Percentiles rank a stretch among this genome's conserved stretches.
Conservation (phyloP, 64 coral and sea anemone genomes). For the Porites australiensis region DNA sequence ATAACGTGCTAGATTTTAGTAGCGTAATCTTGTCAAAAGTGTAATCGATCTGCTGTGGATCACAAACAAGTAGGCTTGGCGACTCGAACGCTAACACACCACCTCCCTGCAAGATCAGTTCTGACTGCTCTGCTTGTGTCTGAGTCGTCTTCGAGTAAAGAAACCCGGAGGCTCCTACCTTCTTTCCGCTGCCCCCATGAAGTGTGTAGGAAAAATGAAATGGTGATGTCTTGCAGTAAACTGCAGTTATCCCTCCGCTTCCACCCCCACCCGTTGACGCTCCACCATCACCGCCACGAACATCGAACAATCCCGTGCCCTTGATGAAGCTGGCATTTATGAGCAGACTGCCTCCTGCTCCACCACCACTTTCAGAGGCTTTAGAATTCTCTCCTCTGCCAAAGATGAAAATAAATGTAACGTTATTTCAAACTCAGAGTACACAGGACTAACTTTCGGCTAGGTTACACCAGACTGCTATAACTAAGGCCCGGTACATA, state of each 20-base stretch:
- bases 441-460: too few relatives aligned
- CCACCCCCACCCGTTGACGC: slow-evolving; percentile 81
- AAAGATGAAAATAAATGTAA: background rate
- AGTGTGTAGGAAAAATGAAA: slow-evolving; percentile 43
- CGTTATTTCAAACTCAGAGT: background rate
- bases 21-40: slow-evolving; percentile 84
- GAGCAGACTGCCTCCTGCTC: slow-evolving; percentile 77
- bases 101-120: slow-evolving; percentile 70
- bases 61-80: slow-evolving; percentile 72
- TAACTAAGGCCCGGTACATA: too few relatives aligned
- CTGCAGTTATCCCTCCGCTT: slow-evolving; percentile 84
- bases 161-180: slow-evolving; percentile 86
- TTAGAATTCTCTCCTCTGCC: slow-evolving; percentile 64
- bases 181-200: slow-evolving; percentile 72
- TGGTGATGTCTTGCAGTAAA: slow-evolving; percentile 76
- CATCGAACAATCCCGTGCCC: slow-evolving; percentile 69
- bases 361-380: slow-evolving; percentile 78
- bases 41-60: slow-evolving; percentile 77
- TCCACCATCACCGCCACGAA: slow-evolving; percentile 83
- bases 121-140: slow-evolving; percentile 5
- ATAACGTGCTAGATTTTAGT: slow-evolving; percentile 40
- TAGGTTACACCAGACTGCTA: too few relatives aligned
- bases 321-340: slow-evolving; percentile 64
- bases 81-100: slow-evolving; percentile 20
- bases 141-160: slow-evolving; percentile 45